These are phyloP conservation scores for Hirundo rustica DNA, from an alignment of 2,797 vertebrate species.

Conservation along the genomic window DNA sequence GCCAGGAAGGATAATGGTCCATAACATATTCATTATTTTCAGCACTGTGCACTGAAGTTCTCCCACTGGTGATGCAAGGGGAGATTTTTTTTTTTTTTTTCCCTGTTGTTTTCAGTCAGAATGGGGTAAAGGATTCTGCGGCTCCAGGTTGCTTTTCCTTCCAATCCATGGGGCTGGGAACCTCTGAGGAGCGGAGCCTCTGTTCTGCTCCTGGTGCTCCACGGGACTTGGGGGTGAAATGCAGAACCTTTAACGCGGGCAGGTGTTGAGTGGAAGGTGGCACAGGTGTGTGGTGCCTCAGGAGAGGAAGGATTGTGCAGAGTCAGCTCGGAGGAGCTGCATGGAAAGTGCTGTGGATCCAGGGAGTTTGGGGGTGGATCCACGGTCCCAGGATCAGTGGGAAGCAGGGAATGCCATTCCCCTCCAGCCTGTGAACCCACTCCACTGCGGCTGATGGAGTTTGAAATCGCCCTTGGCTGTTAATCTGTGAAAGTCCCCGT, in stretches of 20 bases:
- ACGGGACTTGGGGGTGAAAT: neutral
- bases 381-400: fast-evolving
- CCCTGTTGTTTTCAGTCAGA: neutral
- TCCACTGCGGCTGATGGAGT: neutral
- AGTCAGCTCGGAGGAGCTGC: neutral
- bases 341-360: fast-evolving
- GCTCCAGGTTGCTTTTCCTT: neutral
- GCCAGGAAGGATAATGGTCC: constrained; percentile 49
- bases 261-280: neutral
- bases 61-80: neutral
- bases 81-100: neutral
- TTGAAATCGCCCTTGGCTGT: constrained; percentile 6
- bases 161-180: neutral
- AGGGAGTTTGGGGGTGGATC: neutral
- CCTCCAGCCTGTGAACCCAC: neutral
- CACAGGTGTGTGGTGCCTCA: neutral
- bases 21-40: constrained; percentile 47
- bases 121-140: neutral
- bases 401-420: neutral
- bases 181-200: fast-evolving
- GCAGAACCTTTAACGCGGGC: neutral
- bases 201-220: fast-evolving
- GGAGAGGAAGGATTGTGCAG: neutral
- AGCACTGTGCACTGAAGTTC: constrained; percentile 5
- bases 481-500: constrained; percentile 61